Evolutionary conservation across 2,888 invertebrate species (phyloP), one percentile per base, ranked within the genome.

Genomic region (Lissocephala sabroskyi): DNA sequence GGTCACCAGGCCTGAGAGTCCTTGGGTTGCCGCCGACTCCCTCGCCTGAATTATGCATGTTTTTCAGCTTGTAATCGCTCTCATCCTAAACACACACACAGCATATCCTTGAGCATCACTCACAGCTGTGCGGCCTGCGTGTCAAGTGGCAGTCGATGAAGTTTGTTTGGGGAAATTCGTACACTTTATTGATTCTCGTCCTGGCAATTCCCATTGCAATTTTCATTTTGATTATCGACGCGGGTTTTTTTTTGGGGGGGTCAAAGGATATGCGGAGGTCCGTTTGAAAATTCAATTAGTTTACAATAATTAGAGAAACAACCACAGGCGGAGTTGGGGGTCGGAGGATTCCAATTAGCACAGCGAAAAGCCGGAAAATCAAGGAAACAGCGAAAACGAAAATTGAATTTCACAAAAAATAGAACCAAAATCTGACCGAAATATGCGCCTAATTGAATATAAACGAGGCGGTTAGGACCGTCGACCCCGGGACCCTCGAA

Each of bases 391-490:
- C n/a, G n/a, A n/a, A 35, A 35, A 16, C 7, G n/a, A n/a, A n/a
- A n/a, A 35, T 3, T 16, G 14, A 10, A 14, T 19, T 10, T 19
- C 16, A 26, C 44, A 29, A 35, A 23, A 46, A 39, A 13, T 1
- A 35, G 14, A 16, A 16, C 6, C 10, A 61, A 65, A 63, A 68
- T 61, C 52, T 52, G 17, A 43, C 14, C 49, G 61, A 73, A 73
- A 73, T 68, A 59, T 68, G 68, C 66, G 70, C 60, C 70, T 70
- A 74, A 68, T 68, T 68, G 64, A 62, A 59, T 62, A 49, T 43
- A 46, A 49, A 50, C 16, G 3, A 7, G 7, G 7, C 23, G 23
- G 23, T 3, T 23, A 5, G 23, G 23, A 3, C 4, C 3, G 23
- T 23, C 4, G 7, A 23, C 3, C 23, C 3, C 23, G 16, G 14